A percentile compares a stretch with the other conserved stretches of the same genome.
Conservation (phyloP, 2,113 vertebrate genomes). For the Tragelaphus buxtoni region DNA sequence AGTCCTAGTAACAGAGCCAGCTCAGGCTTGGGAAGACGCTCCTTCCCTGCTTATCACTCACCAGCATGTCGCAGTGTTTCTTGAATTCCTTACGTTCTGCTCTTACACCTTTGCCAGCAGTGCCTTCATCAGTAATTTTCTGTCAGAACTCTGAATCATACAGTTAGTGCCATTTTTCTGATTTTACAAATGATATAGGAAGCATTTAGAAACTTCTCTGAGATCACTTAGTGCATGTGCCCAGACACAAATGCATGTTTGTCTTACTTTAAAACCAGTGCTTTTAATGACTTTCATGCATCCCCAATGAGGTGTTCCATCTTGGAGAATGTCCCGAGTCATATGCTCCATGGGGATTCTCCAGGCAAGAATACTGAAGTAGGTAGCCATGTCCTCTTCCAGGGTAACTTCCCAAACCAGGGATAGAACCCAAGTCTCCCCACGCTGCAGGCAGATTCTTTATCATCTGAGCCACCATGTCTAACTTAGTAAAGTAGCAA, state of each 20-base stretch:
- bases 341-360: background rate
- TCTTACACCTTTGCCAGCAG: background rate
- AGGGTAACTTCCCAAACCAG: no score
- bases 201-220: background rate
- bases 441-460: no score
- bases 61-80: background rate
- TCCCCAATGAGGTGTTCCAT: rapidly evolving
- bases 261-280: background rate
- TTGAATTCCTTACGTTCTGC: background rate
- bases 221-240: background rate
- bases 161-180: background rate
- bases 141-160: background rate
- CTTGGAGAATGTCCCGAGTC: background rate
- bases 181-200: background rate
- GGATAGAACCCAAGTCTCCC: no score
- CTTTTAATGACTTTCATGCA: background rate
- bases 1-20: background rate
- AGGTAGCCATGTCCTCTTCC: background rate
- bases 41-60: background rate
- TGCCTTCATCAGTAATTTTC: background rate
- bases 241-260: background rate
- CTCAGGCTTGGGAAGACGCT: background rate
- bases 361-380: background rate
- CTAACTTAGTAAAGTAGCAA: background rate
- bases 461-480: no score